phyloP scores from a whole-genome alignment of 2,888 invertebrate genomes.

The Camponotus fellah region DNA sequence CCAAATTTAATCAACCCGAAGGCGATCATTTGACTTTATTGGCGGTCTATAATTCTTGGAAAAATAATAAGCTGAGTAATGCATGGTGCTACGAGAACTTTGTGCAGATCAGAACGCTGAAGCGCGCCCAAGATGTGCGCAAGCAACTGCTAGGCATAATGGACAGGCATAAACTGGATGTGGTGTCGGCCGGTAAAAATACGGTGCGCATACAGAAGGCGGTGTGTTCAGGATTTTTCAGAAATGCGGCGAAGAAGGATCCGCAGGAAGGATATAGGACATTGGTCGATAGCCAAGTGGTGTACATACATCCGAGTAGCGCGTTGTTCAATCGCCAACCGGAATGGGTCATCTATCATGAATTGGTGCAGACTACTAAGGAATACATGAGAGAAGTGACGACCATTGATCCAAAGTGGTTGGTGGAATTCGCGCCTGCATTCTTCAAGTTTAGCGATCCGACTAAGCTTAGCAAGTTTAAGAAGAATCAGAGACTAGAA shows the following conservation, averaged over 20 bases:
- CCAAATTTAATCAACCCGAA: constrained; percentile 99
- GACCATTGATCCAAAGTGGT: constrained; percentile 98
- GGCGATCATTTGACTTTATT: constrained; percentile 98
- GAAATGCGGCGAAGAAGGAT: constrained; percentile 99
- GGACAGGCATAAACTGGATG: constrained; percentile 98
- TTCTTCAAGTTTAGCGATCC: constrained; percentile 99
- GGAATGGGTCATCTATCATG: constrained; percentile 99
- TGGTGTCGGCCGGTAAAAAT: constrained; percentile 98
- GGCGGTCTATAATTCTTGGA: constrained; percentile 99
- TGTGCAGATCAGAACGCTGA: constrained; percentile 98
- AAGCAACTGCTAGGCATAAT: constrained; percentile 99
- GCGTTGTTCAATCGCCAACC: constrained; percentile 99
- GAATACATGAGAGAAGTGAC: constrained; percentile 99
- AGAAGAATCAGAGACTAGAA: constrained; percentile 99
- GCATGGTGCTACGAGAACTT: constrained; percentile 99
- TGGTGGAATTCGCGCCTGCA: constrained; percentile 99
- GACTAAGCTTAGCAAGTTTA: constrained; percentile 98
- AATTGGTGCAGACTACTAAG: constrained; percentile 99
- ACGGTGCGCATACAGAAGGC: constrained; percentile 98
- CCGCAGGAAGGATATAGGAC: constrained; percentile 99
- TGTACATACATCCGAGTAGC: constrained; percentile 99
- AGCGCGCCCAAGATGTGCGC: constrained; percentile 98
- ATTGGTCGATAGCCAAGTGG: constrained; percentile 98
- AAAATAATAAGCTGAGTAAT: constrained; percentile 99
- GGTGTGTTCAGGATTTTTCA: constrained; percentile 99